A percentile compares a stretch with the other conserved stretches of the same genome.
Conservation (phyloP, 2,113 vertebrate species). For the Alexandromys fortis region DNA sequence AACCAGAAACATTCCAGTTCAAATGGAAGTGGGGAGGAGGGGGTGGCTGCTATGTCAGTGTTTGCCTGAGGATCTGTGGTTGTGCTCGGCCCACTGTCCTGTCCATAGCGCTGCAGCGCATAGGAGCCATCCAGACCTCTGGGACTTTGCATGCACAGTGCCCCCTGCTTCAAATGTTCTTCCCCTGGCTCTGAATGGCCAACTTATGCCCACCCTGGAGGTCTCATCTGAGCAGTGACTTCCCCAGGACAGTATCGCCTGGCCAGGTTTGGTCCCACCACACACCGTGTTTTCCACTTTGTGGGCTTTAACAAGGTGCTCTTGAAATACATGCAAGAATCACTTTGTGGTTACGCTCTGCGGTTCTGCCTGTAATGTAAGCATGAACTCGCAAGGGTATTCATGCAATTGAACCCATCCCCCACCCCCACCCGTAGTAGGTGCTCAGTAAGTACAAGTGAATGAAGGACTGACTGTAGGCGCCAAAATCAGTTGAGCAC, state of each 20-base stretch:
- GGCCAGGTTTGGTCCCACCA: background rate
- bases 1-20: background rate
- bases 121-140: background rate
- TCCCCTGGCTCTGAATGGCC: background rate
- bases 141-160: accelerated
- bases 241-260: background rate
- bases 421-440: accelerated
- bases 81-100: background rate
- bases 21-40: background rate
- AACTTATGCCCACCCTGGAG: no score
- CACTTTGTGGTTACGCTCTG: accelerated
- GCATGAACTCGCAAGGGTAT: background rate
- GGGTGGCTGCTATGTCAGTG: background rate
- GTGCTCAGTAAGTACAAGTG: background rate
- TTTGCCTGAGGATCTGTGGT: background rate
- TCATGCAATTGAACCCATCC: background rate
- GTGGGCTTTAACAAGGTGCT: background rate
- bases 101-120: background rate
- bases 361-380: background rate
- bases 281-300: background rate
- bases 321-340: background rate
- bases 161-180: background rate
- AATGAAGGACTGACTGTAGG: background rate
- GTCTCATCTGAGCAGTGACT: background rate
- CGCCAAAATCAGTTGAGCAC: background rate